These are phyloP conservation scores for Uria lomvia DNA, from an alignment of 2,113 vertebrate genomes.

Conservation along the genomic window DNA sequence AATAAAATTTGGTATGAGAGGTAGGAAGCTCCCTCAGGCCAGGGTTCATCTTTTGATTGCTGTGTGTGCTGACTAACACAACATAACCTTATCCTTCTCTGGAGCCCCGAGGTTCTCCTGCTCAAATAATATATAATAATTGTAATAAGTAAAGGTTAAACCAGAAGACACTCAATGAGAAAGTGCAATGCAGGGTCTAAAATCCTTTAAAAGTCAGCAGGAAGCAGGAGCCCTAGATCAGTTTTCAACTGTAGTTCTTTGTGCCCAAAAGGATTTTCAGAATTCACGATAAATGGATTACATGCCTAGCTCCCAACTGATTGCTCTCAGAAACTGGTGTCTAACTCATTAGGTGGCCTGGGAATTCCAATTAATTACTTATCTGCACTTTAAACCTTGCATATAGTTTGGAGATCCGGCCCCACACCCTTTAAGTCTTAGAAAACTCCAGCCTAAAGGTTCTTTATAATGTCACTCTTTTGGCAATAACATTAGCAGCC, in stretches of 20 bases:
- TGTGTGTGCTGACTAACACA: neutral
- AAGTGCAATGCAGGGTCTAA: neutral
- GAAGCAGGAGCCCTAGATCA: neutral
- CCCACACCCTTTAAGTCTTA: neutral
- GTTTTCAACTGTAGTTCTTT: neutral
- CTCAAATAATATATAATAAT: neutral
- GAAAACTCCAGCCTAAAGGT: neutral
- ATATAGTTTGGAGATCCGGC: neutral
- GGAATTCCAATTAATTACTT: neutral
- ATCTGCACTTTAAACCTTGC: neutral
- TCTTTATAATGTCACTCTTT: neutral
- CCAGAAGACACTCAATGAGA: neutral
- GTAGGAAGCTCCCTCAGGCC: neutral
- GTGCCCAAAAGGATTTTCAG: neutral
- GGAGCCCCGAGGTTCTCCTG: neutral
- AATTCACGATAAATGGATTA: neutral
- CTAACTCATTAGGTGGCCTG: neutral
- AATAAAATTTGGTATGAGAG: neutral
- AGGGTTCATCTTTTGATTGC: neutral
- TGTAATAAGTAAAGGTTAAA: neutral
- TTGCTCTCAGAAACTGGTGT: neutral
- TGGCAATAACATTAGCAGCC: neutral
- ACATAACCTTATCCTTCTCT: neutral
- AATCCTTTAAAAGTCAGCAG: neutral
- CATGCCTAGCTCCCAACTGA: neutral